phyloP scores from a whole-genome alignment of 2,797 vertebrate genomes.

The Cottoperca gobio region DNA sequence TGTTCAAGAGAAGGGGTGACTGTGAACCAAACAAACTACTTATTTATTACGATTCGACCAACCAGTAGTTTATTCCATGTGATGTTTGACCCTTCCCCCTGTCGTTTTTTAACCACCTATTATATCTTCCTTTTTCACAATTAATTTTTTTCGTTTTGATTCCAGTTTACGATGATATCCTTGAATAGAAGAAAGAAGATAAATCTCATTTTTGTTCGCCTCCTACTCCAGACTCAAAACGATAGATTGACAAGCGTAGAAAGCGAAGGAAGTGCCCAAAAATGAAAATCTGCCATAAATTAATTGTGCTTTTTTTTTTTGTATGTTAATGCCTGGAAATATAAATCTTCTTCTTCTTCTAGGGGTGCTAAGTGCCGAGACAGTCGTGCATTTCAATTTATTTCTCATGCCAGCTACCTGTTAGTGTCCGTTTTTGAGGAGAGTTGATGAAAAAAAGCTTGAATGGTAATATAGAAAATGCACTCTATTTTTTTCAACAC shows the following conservation, averaged over 20 bases:
- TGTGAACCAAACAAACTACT: conserved; percentile 55
- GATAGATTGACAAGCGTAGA: conserved; percentile 29
- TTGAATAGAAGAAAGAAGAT: conserved; percentile 13
- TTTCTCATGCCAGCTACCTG: conserved; percentile 42
- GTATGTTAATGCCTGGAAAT: conserved; percentile 53
- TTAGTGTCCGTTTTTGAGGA: conserved; percentile 20
- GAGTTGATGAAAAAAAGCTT: conserved; percentile 17
- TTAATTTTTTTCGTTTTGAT: neutral
- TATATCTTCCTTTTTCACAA: neutral
- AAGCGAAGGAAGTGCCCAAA: conserved; percentile 65
- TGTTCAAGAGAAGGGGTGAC: conserved; percentile 36
- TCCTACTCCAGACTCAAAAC: neutral
- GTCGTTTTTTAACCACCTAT: conserved; percentile 36
- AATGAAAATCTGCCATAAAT: conserved; percentile 71
- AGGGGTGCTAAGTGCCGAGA: conserved; percentile 50
- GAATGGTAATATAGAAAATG: conserved; percentile 21
- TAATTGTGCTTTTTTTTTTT: conserved; percentile 53
- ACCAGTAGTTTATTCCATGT: conserved; percentile 37
- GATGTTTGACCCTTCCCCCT: conserved; percentile 13
- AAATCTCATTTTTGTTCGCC: conserved; percentile 25
- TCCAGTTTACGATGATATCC: conserved; percentile 10
- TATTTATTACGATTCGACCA: conserved; percentile 58
- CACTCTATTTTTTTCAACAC: conserved; percentile 15
- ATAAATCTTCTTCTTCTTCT: conserved; percentile 25
- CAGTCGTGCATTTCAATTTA: conserved; percentile 23